phyloP scores from a whole-genome alignment of 2,888 invertebrate species.

The Ecdyonurus torrentis region DNA sequence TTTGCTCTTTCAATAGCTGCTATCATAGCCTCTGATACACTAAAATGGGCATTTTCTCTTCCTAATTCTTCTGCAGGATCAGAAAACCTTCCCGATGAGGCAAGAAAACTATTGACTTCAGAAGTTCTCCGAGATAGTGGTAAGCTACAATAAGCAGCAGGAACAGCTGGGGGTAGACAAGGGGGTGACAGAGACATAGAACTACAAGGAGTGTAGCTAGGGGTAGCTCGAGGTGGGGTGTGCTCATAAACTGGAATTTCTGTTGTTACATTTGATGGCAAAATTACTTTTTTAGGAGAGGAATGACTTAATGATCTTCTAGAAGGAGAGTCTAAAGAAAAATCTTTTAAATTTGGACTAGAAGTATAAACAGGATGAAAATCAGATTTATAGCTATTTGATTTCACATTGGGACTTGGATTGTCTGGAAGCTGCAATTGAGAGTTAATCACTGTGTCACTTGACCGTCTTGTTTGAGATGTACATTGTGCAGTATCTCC shows the following conservation, averaged over 20 bases:
- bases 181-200: background rate
- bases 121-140: background rate
- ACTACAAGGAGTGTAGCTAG: background rate
- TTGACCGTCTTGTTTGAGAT: background rate
- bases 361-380: background rate
- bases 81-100: conserved; percentile 48
- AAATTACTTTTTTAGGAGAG: no score
- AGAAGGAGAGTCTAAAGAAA: background rate
- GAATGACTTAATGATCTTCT: background rate
- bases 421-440: background rate
- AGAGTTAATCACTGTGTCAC: background rate
- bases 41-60: conserved; percentile 73
- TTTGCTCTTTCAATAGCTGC: conserved; percentile 47
- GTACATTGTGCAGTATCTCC: background rate
- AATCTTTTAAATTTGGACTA: background rate
- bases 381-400: no score
- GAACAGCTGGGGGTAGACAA: background rate
- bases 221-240: background rate
- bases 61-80: conserved; percentile 59
- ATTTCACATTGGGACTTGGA: background rate
- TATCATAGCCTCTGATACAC: conserved; percentile 67
- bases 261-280: no score
- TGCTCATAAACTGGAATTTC: background rate
- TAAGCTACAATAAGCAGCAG: background rate
- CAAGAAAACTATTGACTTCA: conserved; percentile 38